These are phyloP conservation scores for Cyanocitta stelleri DNA, from an alignment of 2,113 vertebrate genomes.

Conservation along the genomic window DNA sequence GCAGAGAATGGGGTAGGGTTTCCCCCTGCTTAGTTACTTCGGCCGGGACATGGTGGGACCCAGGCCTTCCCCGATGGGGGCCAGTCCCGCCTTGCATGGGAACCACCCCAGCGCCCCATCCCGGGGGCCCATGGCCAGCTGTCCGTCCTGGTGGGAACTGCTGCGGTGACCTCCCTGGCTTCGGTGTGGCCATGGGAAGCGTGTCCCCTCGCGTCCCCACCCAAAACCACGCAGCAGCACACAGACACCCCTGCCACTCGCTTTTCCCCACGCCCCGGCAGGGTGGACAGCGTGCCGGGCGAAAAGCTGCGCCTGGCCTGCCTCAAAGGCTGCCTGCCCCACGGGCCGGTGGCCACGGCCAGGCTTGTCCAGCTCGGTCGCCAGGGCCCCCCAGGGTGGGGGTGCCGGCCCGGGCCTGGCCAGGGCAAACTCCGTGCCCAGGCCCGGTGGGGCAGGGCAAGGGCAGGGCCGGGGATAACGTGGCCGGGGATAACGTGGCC, in stretches of 20 bases:
- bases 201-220: not conserved
- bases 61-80: accelerated
- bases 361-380: not conserved
- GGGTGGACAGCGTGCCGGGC: too few relatives aligned
- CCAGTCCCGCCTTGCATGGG: too few relatives aligned
- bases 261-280: not conserved
- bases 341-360: not conserved
- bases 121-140: accelerated
- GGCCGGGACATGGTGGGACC: not conserved
- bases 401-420: not conserved
- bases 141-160: not conserved
- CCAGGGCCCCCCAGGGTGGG: too few relatives aligned
- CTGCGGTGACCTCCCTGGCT: too few relatives aligned
- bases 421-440: too few relatives aligned
- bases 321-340: too few relatives aligned
- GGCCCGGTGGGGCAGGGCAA: not conserved
- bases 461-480: not conserved
- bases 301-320: too few relatives aligned
- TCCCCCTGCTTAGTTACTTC: not conserved
- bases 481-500: not conserved
- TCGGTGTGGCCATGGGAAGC: not conserved
- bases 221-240: not conserved
- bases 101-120: not conserved
- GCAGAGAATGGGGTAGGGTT: not conserved
- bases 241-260: not conserved